Evolutionary conservation across 2,888 invertebrate species (phyloP), one percentile per base, ranked within the genome.

Genomic region (Scaptomyza cyrtandrae): DNA sequence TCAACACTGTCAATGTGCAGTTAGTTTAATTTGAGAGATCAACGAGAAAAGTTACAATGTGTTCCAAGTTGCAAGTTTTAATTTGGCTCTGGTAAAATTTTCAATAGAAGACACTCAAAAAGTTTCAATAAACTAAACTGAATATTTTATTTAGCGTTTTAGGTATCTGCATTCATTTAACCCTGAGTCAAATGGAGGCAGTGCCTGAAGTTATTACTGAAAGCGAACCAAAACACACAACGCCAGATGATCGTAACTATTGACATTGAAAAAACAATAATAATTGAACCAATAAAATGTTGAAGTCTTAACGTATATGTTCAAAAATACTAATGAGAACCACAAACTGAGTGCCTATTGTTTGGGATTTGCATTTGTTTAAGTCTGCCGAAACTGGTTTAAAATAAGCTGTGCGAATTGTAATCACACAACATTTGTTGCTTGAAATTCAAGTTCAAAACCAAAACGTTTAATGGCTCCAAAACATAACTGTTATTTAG

Each of bases 361-460:
- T 58, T 57, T 55, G 41, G 10, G 6, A 68, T 67, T 67, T 37
- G 43, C 41, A 45, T 61, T 35, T 13, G 41, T n/a, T 54, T 29
- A 49, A 33, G 19, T 60, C 10, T 37, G 48, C 13, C 29, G 24
- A 45, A 78, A 78, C 78, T 37, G 78, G 75, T 78, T 75, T 75
- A 9, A 44, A 43, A 41, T 1, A 41, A 19, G 19, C 13, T 35
- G 35, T 13, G 49, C 41, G n/a, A 44, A 41, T 52, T 45, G 41
- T 16, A 50, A 24, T 37, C 43, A 49, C 19, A n/a, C 37, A 37
- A n/a, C 16, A 41, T 46, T 14, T 9, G 37, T 48, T 61, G 49
- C 19, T 43, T 16, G 16, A 54, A 59, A 57, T 62, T 75, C 78
- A 75, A 75, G 74, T 73, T 78, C 77, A 74, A 61, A 49, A 24